Evolutionary conservation across 2,113 vertebrate species (phyloP).

Genomic region (Ailuropoda melanoleuca): DNA sequence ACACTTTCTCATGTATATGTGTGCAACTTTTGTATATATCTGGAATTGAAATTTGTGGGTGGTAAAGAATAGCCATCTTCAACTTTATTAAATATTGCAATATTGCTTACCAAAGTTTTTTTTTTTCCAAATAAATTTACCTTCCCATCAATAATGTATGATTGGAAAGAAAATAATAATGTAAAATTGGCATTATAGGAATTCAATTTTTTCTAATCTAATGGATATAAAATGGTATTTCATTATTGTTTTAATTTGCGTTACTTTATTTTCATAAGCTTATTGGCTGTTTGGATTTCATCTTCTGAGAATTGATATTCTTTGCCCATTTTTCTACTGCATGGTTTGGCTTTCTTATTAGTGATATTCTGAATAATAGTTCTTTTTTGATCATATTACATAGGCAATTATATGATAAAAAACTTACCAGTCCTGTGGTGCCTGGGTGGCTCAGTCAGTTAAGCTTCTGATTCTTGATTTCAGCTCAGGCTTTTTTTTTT

Average conservation of each 20-base stretch:
- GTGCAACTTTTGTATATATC: not conserved
- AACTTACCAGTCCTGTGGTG: not conserved
- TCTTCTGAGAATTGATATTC: not conserved
- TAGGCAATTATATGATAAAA: not conserved
- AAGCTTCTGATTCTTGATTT: no score
- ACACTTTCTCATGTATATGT: not conserved
- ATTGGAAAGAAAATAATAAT: no score
- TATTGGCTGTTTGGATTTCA: conserved; percentile 5
- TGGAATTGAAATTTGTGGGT: not conserved
- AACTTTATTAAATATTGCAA: not conserved
- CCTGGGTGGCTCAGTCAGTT: no score
- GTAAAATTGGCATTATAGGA: not conserved
- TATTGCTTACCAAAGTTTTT: not conserved
- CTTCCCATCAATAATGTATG: not conserved
- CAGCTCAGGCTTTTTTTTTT: no score
- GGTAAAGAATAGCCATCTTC: not conserved
- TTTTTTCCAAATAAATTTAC: not conserved
- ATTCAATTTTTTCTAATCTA: not conserved
- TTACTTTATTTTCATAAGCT: not conserved
- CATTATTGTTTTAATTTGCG: not conserved
- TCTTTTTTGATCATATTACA: not conserved
- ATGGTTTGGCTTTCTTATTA: not conserved
- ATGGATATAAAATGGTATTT: not conserved
- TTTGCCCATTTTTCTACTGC: not conserved
- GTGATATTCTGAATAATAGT: not conserved